These are phyloP conservation scores for Heptranchias perlo DNA, from an alignment of 2,113 vertebrate genomes.

Conservation along the genomic window DNA sequence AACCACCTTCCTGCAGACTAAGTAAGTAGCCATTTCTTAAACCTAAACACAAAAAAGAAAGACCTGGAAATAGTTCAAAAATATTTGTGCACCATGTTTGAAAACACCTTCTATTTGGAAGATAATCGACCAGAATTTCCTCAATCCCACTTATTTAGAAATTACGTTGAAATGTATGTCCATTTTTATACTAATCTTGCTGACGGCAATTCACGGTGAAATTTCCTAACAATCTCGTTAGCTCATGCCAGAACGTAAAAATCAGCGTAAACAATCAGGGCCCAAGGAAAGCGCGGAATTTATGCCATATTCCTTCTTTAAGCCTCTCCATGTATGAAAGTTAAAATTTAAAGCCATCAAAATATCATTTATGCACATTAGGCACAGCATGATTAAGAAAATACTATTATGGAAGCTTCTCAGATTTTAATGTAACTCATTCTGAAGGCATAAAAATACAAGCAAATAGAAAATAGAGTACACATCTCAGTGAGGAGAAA, in stretches of 20 bases:
- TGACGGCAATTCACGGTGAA: neutral
- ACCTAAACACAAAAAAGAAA: too few species aligned
- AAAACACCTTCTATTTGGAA: neutral
- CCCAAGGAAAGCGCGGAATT: too few species aligned
- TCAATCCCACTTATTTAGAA: neutral
- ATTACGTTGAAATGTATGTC: neutral
- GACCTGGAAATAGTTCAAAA: neutral
- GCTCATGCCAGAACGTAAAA: neutral
- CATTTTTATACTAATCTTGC: neutral
- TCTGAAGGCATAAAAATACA: too few species aligned
- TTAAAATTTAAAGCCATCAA: too few species aligned
- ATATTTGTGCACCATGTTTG: neutral
- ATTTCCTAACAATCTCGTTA: neutral
- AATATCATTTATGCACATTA: too few species aligned
- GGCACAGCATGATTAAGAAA: too few species aligned
- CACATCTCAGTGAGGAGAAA: too few species aligned
- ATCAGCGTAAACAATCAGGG: neutral
- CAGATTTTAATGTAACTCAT: too few species aligned
- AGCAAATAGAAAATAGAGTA: too few species aligned
- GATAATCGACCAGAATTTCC: neutral
- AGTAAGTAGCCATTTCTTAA: neutral
- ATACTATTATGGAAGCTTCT: too few species aligned
- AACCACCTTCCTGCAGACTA: rapidly evolving
- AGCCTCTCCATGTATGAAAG: too few species aligned
- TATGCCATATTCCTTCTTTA: too few species aligned